Base-by-base conservation (phyloP, 30 jellyfish, hydroid and myxozoan genomes). In the Mastigias papua region DNA sequence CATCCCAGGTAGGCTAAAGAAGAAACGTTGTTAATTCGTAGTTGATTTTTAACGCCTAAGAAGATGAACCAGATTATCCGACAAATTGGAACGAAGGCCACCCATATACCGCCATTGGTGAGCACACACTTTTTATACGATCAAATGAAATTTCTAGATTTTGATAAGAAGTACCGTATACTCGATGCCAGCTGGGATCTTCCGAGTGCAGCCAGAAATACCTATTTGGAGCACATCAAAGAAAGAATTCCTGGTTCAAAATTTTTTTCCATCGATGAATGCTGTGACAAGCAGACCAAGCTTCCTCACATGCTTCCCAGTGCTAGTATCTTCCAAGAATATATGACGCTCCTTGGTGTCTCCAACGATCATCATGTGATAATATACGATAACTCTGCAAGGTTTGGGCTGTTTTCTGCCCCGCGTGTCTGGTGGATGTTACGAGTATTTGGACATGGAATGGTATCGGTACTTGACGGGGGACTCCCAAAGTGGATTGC, bases 401-500 rank as follows among this genome's bases (percentile, higher is more conserved):
- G 67, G 28, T 89, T 50, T 80, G 97, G 97, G 3, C 48, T 89
- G 67, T 94, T 79, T 58, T 87, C 97, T 51, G 96, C 98, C 0
- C 96, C 98, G 0, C 86, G 98, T 5, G 96, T 89, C 1, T 93
- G 98, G 98, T 93, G 98, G 98, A 88, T 83, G 79, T 93, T 93
- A 33, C 78, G 70, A 25, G 93, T 67, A 28, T 93, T 93, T 64
- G 98, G 98, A 3, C 98, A 93, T 72, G 91, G 76, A 17, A 31
- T 48, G 57, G 96, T 93, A 11, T 93, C 98, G 5, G 91, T 93
- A 3, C 80, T 93, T 61, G 96, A 93, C 78, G 98, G 98, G 34
- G 98, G 98, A 22, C 81, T 93, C 17, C 88, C 92, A 26, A 93
- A 89, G 60, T 93, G 98, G 98, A 50, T 72, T 17, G 23, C 25